Base-by-base conservation (phyloP, 1,140 invertebrate species). In the Nomia melanderi region DNA sequence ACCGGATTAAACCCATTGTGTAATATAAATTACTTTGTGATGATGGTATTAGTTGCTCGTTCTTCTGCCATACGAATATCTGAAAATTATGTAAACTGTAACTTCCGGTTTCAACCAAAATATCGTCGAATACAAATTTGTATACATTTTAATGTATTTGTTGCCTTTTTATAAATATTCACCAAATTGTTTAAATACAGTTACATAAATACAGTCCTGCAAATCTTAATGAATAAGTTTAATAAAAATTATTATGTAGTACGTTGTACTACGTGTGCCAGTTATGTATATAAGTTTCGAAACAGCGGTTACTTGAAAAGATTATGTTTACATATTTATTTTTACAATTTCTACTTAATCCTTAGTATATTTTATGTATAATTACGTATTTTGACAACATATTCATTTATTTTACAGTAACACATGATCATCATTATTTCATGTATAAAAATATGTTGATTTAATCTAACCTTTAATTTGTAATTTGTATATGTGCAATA, bases 1-100 rank as follows among this genome's bases (percentile, higher is more conserved):
- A 84, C 82, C 82, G 62, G 23, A 63, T 50, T 44, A 79, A 33
- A 23, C 27, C 44, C 82, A 84, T 84, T 39, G 17, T 78, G 64
- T 27, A 31, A 70, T 47, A 36, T 33, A 74, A 78, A 60, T 66
- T 75, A 75, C 20, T 71, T 70, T 50, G 7, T 33, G 8, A 29
- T 29, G 1, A 2, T 8, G 25, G 8, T 5, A 25, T 41, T 29
- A 29, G 17, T 39, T 64, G 0, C 11, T 50, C 23, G 12, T 41
- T 53, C 65, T 56, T 29, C 39, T 72, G 31, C 53, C 41, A 72
- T 14, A 31, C 2, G 29, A 7, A 50, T n/a, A n/a, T 50, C 47
- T 7, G 23, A 25, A 33, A 50, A 47, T 82, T 81, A 77, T 33
- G 44, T 82, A 81, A 82, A 79, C 14, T n/a, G 11, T 14, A 2